phyloP scores from a whole-genome alignment of 2,797 vertebrate species.

The Zenarchopterus dispar region DNA sequence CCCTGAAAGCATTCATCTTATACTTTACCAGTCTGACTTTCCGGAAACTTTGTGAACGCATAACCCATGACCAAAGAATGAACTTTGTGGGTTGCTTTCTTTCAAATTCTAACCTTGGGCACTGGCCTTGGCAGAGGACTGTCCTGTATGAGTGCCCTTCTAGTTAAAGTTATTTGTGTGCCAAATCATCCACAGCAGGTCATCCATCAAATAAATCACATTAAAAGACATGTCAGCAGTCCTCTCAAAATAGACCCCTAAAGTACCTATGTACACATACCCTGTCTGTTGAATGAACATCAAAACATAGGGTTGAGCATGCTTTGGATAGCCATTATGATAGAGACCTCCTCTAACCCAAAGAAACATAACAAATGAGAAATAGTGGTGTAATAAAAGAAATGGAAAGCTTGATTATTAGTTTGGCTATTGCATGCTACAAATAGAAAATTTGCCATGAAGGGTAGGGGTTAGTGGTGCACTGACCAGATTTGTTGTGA shows the following conservation, averaged over 20 bases:
- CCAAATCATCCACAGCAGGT: slow-evolving; percentile 67
- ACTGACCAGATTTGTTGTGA: no score
- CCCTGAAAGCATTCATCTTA: background rate
- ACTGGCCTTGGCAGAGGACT: background rate
- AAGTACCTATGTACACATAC: slow-evolving; percentile 74
- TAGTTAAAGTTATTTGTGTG: slow-evolving; percentile 75
- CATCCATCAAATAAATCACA: slow-evolving; percentile 77
- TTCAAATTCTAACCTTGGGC: slow-evolving; percentile 12
- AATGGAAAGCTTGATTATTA: background rate
- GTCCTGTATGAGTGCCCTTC: slow-evolving; percentile 48
- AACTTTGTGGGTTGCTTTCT: background rate
- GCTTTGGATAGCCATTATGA: slow-evolving; percentile 39
- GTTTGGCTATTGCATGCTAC: no score
- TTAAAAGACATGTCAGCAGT: slow-evolving; percentile 76
- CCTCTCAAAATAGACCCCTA: slow-evolving; percentile 75
- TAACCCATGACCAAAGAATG: background rate
- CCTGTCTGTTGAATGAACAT: slow-evolving; percentile 66
- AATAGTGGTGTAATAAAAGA: background rate
- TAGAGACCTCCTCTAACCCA: slow-evolving; percentile 19
- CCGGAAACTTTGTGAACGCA: background rate
- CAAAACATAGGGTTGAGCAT: slow-evolving; percentile 58
- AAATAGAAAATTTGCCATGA: no score
- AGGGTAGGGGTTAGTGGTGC: no score
- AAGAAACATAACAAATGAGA: slow-evolving; percentile 10
- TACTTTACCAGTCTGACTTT: background rate